Evolutionary conservation across 2,113 vertebrate species (phyloP).

Genomic region (Gallinago jamesoni): DNA sequence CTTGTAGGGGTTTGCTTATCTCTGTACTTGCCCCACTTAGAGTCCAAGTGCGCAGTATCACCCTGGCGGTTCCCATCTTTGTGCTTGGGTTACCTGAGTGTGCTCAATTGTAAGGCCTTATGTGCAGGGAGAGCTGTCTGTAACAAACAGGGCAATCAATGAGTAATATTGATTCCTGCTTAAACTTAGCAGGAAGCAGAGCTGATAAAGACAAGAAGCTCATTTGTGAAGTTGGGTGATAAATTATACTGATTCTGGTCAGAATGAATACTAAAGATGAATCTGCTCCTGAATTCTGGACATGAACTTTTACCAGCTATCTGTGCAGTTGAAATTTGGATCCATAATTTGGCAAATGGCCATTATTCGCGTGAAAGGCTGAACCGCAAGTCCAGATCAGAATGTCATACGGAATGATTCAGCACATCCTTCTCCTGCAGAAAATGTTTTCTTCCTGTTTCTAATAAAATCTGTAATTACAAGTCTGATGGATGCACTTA

Average conservation of each 20-base stretch:
- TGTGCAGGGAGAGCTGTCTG: background rate
- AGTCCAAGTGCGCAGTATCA: background rate
- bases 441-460: background rate
- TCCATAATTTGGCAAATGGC: background rate
- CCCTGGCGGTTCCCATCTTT: background rate
- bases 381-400: background rate
- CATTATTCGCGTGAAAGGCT: background rate
- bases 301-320: background rate
- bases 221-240: background rate
- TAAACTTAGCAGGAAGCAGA: background rate
- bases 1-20: background rate
- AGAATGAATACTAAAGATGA: background rate
- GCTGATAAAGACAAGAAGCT: background rate
- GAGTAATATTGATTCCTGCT: background rate
- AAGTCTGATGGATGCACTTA: background rate
- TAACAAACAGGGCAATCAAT: background rate
- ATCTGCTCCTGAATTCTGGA: background rate
- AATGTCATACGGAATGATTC: background rate
- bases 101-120: background rate
- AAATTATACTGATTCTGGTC: background rate
- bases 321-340: background rate
- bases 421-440: background rate
- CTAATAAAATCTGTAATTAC: background rate
- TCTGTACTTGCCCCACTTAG: background rate
- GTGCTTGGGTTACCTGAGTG: background rate